These are phyloP conservation scores for Lysandra coridon DNA, from an alignment of 2,888 invertebrate species.

Conservation along the genomic window DNA sequence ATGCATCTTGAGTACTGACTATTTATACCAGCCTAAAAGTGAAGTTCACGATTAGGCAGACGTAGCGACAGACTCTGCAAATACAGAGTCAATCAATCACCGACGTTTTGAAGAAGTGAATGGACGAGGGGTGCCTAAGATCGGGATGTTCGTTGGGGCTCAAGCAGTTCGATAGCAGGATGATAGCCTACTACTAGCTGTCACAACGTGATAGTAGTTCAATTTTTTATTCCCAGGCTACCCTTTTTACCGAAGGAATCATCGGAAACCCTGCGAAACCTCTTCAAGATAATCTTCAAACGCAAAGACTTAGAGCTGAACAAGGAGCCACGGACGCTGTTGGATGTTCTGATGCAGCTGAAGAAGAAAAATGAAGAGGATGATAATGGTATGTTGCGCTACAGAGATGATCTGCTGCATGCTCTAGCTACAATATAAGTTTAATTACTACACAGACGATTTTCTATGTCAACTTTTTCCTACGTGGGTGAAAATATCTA, in stretches of 20 bases:
- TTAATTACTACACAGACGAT: background rate
- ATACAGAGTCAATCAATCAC: no score
- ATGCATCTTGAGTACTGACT: no score
- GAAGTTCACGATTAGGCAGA: no score
- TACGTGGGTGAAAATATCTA: no score
- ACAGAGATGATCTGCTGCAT: no score
- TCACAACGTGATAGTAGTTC: no score
- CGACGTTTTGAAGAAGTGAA: background rate
- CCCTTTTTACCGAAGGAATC: slow-evolving; percentile 54
- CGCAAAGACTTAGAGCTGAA: slow-evolving; percentile 44
- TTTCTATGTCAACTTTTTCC: background rate
- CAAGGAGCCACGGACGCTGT: slow-evolving; percentile 37
- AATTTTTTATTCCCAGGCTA: slow-evolving; percentile 48
- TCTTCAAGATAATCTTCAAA: slow-evolving; percentile 48
- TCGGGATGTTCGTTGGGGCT: background rate
- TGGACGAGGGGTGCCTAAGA: background rate
- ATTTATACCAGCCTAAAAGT: no score
- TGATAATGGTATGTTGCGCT: slow-evolving; percentile 26
- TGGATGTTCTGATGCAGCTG: slow-evolving; percentile 43
- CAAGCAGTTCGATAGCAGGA: background rate
- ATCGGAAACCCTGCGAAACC: slow-evolving; percentile 47
- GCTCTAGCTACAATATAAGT: background rate
- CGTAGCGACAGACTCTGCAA: no score
- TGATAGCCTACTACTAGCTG: background rate
- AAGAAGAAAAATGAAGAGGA: slow-evolving; percentile 36